Conservation (phyloP, 2,888 invertebrate genomes). For the Cephus sareptanus region DNA sequence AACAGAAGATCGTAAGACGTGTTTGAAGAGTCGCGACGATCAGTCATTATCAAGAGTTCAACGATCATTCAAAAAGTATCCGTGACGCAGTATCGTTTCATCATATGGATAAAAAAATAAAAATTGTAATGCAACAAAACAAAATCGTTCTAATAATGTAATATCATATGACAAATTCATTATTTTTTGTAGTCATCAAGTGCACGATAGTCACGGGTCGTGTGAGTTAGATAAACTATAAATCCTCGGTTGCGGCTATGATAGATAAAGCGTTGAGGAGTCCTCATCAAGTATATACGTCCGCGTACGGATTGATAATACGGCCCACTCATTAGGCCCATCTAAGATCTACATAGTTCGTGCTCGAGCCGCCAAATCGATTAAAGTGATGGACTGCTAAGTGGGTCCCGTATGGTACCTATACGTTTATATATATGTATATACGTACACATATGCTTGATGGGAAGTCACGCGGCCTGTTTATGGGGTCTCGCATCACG, state of each 20-base stretch:
- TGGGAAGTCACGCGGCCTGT: neutral
- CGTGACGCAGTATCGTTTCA: neutral
- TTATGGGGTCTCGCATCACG: neutral
- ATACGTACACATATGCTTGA: neutral
- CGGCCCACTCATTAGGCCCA: slow-evolving; percentile 53
- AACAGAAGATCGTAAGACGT: neutral
- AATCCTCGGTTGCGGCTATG: neutral
- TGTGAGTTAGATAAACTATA: neutral
- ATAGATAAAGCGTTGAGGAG: neutral
- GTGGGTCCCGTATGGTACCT: slow-evolving; percentile 10
- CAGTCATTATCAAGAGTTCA: slow-evolving; percentile 10
- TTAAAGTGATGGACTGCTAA: slow-evolving; percentile 55
- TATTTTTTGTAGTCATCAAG: neutral
- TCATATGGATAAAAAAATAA: neutral
- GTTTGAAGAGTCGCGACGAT: slow-evolving; percentile 4
- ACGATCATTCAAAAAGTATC: neutral
- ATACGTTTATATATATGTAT: neutral
- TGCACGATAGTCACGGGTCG: neutral
- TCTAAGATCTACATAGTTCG: slow-evolving; percentile 46
- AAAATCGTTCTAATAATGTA: neutral
- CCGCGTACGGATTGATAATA: slow-evolving; percentile 52
- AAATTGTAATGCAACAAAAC: neutral
- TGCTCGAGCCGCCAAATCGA: slow-evolving; percentile 47
- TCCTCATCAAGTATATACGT: slow-evolving; percentile 55
- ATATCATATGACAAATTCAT: neutral